Percentiles rank a stretch among this genome's conserved stretches.
phyloP scores from a whole-genome alignment of 1,140 invertebrate species.

The Ceratina japonica region DNA sequence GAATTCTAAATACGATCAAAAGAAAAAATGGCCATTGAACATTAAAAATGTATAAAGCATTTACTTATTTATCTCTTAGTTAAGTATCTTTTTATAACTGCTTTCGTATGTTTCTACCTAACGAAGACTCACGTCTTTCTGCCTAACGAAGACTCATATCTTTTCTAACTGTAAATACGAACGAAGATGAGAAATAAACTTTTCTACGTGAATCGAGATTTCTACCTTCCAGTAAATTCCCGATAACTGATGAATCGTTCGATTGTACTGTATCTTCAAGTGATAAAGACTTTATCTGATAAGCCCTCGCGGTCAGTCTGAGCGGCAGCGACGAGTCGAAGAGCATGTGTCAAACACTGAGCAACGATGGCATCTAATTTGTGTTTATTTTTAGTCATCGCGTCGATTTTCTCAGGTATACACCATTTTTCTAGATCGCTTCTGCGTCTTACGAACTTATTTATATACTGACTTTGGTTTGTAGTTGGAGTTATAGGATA shows the following conservation, averaged over 20 bases:
- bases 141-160: slow-evolving; percentile 22
- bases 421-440: too few species aligned
- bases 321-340: not conserved
- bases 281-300: slow-evolving; percentile 29
- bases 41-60: slow-evolving; percentile 29
- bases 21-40: too few species aligned
- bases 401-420: too few species aligned
- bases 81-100: slow-evolving; percentile 49
- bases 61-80: slow-evolving; percentile 46
- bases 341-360: not conserved
- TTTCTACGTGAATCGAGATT: slow-evolving; percentile 20
- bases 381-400: slow-evolving; percentile 2
- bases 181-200: slow-evolving; percentile 39
- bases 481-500: too few species aligned
- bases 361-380: slow-evolving; percentile 30
- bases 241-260: not conserved
- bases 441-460: too few species aligned
- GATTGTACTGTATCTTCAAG: not conserved
- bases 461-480: too few species aligned
- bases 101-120: slow-evolving; percentile 33
- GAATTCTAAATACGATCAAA: slow-evolving; percentile 87
- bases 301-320: not conserved
- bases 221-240: slow-evolving; percentile 26
- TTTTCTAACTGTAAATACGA: slow-evolving; percentile 48
- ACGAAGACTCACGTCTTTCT: slow-evolving; percentile 4